Conservation (phyloP, 2,113 vertebrate species). For the Columbina picui region DNA sequence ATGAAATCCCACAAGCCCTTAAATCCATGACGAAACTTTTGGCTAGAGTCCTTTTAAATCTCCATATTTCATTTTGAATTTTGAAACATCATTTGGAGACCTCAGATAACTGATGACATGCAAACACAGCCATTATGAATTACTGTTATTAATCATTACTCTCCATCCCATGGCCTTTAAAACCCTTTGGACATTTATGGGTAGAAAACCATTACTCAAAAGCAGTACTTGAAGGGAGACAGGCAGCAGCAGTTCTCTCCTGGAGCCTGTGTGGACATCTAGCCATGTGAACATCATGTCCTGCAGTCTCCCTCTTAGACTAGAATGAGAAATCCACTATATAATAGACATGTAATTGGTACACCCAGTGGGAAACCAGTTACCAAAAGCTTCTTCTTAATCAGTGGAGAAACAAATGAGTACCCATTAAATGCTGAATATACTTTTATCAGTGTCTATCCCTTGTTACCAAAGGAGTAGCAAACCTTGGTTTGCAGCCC, state of each 20-base stretch:
- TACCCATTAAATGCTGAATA: not conserved
- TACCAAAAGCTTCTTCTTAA: not conserved
- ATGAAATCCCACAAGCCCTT: not conserved
- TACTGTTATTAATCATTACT: not conserved
- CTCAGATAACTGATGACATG: not conserved
- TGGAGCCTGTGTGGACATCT: not conserved
- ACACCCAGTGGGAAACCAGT: not conserved
- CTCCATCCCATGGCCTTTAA: not conserved
- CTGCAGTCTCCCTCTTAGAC: not conserved
- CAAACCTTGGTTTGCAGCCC: not conserved
- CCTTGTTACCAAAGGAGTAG: not conserved
- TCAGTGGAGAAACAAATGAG: not conserved
- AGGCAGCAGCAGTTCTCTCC: not conserved
- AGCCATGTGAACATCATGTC: fast-evolving
- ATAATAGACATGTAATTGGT: fast-evolving
- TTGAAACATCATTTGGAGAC: not conserved
- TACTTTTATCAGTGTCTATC: not conserved
- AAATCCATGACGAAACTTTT: not conserved
- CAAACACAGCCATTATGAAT: not conserved
- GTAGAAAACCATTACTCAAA: not conserved
- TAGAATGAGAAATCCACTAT: not conserved
- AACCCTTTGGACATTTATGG: not conserved
- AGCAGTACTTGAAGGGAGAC: not conserved
- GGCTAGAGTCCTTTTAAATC: not conserved
- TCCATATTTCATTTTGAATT: not conserved